These are phyloP conservation scores for Melinaea marsaeus DNA, from an alignment of 2,888 invertebrate genomes.

Conservation along the genomic window DNA sequence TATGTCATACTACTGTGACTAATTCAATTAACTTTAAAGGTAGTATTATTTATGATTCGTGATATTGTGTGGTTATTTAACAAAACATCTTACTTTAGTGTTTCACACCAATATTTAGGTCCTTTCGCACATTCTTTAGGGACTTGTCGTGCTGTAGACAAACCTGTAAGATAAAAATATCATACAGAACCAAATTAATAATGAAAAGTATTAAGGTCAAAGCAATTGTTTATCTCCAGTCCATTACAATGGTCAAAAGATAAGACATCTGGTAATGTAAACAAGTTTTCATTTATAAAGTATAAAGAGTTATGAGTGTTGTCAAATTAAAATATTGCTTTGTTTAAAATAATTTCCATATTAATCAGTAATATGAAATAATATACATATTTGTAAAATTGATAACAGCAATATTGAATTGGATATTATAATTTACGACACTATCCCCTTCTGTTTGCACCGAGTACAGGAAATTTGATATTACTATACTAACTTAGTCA, in stretches of 20 bases:
- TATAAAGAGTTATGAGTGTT: too few species aligned
- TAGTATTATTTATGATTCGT: neutral
- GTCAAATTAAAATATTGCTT: too few species aligned
- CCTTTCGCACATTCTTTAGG: constrained; percentile 69
- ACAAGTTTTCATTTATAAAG: too few species aligned
- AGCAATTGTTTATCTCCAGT: constrained; percentile 17
- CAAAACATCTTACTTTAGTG: constrained; percentile 52
- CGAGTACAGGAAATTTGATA: constrained; percentile 26
- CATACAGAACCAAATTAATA: constrained; percentile 1
- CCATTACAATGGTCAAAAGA: constrained; percentile 13
- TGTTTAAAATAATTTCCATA: too few species aligned
- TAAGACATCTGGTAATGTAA: neutral
- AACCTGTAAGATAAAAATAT: constrained; percentile 48
- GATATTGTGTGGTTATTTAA: neutral
- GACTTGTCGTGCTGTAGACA: constrained; percentile 60
- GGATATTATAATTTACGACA: constrained; percentile 11
- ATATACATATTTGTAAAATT: too few species aligned
- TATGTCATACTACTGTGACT: too few species aligned
- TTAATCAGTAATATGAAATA: too few species aligned
- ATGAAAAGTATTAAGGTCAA: constrained; percentile 9
- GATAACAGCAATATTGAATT: neutral
- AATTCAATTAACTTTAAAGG: too few species aligned
- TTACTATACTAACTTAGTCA: constrained; percentile 13
- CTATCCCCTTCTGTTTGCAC: constrained; percentile 25
- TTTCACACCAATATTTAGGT: constrained; percentile 65